These are phyloP conservation scores for Macrophya alboannulata DNA, from an alignment of 2,888 invertebrate species.

Conservation along the genomic window DNA sequence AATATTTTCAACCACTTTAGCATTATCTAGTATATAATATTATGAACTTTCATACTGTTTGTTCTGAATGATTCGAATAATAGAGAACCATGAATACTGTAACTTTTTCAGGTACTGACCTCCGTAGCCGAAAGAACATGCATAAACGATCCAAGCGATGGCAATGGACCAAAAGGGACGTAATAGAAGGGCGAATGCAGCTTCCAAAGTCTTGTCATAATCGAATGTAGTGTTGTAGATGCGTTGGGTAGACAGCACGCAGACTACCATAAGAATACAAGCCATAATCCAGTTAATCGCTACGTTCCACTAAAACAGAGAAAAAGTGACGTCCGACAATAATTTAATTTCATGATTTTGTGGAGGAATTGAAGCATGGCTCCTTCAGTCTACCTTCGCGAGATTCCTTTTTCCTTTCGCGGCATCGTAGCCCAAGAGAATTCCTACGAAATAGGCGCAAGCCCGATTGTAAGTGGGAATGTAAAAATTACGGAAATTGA, in stretches of 20 bases:
- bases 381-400: background rate
- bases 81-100: slow-evolving; percentile 33
- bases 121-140: slow-evolving; percentile 81
- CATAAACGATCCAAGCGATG: slow-evolving; percentile 81
- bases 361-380: background rate
- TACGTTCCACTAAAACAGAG: slow-evolving; percentile 58
- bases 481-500: slow-evolving; percentile 18
- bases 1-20: slow-evolving; percentile 59
- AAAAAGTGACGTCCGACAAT: background rate
- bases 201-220: slow-evolving; percentile 74
- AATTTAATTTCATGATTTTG: slow-evolving; percentile 39
- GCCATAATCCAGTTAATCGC: slow-evolving; percentile 25
- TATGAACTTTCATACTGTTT: slow-evolving; percentile 58
- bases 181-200: slow-evolving; percentile 78
- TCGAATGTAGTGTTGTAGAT: slow-evolving; percentile 66
- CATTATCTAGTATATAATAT: slow-evolving; percentile 63
- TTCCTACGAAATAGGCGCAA: slow-evolving; percentile 46
- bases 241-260: background rate
- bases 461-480: slow-evolving; percentile 45
- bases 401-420: slow-evolving; percentile 11
- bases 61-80: slow-evolving; percentile 46
- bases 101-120: slow-evolving; percentile 70
- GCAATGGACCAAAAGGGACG: slow-evolving; percentile 80
- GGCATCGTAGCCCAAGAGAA: slow-evolving; percentile 38
- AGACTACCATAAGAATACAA: background rate